Evolutionary conservation across 2,797 vertebrate genomes (phyloP).

Genomic region (Lerista edwardsae): DNA sequence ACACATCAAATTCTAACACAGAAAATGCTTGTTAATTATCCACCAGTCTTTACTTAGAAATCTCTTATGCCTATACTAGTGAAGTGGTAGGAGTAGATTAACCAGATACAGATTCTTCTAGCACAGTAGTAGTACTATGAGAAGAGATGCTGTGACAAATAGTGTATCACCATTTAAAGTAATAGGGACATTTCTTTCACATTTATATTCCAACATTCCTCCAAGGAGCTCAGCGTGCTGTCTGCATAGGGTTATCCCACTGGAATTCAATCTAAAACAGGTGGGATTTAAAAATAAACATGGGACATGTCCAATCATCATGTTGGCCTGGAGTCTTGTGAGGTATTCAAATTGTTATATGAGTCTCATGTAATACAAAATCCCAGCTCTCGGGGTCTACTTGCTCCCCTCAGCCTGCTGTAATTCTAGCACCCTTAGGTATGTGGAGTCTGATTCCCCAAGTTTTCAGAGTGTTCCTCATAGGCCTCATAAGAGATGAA

Average conservation of each 20-base stretch:
- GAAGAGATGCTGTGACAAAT: not conserved
- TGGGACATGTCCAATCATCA: not conserved
- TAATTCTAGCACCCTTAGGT: not conserved
- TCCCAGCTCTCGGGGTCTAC: not conserved
- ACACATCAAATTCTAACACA: not conserved
- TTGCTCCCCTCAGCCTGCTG: not conserved
- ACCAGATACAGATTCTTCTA: not conserved
- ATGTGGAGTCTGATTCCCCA: not conserved
- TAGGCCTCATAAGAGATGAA: not conserved
- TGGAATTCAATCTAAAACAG: not conserved
- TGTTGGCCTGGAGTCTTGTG: not conserved
- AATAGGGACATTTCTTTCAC: not conserved
- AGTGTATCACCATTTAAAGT: not conserved
- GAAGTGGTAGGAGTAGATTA: not conserved
- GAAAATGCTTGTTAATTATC: not conserved
- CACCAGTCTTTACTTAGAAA: not conserved
- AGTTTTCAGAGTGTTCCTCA: not conserved
- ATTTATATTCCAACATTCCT: not conserved
- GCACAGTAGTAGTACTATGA: not conserved
- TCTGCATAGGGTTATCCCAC: not conserved
- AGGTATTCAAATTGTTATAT: not conserved
- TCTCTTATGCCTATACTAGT: not conserved
- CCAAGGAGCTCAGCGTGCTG: not conserved
- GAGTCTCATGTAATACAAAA: not conserved
- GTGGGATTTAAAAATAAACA: not conserved